phyloP scores from a whole-genome alignment of 2,797 vertebrate species.

The Chiroxiphia lanceolata region DNA sequence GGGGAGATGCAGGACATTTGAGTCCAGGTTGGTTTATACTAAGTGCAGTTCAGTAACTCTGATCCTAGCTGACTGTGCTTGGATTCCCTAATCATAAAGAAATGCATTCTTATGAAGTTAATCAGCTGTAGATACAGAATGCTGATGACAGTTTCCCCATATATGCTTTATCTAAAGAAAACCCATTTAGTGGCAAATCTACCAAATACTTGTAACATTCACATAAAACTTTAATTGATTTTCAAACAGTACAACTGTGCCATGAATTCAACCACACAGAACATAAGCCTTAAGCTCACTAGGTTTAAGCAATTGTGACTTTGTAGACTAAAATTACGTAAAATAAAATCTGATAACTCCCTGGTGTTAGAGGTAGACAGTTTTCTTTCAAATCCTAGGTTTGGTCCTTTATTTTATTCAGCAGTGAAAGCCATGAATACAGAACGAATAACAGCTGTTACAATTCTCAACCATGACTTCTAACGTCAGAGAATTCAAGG shows the following conservation, averaged over 20 bases:
- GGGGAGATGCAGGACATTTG: conserved; percentile 51
- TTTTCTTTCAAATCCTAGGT: conserved; percentile 99
- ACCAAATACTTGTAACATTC: conserved; percentile 87
- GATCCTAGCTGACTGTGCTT: conserved; percentile 76
- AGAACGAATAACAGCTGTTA: conserved; percentile 99
- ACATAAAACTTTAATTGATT: conserved; percentile 93
- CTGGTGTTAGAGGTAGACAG: conserved; percentile 96
- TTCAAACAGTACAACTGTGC: conserved; percentile 79
- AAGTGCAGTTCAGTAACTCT: conserved; percentile 71
- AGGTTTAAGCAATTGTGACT: conserved; percentile 87
- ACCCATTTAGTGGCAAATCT: conserved; percentile 84
- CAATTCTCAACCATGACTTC: conserved; percentile 99
- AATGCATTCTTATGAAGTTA: conserved; percentile 81
- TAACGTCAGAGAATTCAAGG: conserved; percentile 99
- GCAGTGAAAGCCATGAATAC: conserved; percentile 99
- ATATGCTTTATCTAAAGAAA: conserved; percentile 85
- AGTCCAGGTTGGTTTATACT: conserved; percentile 64
- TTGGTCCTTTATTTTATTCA: conserved; percentile 99
- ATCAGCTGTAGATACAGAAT: conserved; percentile 85
- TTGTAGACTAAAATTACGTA: conserved; percentile 83
- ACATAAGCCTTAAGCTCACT: conserved; percentile 89
- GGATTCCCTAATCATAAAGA: conserved; percentile 83
- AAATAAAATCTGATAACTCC: conserved; percentile 88
- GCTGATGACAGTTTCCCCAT: conserved; percentile 76
- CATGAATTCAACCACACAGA: conserved; percentile 81